Evolutionary conservation across 2,113 vertebrate species (phyloP).

Genomic region (Falcunculus frontatus): DNA sequence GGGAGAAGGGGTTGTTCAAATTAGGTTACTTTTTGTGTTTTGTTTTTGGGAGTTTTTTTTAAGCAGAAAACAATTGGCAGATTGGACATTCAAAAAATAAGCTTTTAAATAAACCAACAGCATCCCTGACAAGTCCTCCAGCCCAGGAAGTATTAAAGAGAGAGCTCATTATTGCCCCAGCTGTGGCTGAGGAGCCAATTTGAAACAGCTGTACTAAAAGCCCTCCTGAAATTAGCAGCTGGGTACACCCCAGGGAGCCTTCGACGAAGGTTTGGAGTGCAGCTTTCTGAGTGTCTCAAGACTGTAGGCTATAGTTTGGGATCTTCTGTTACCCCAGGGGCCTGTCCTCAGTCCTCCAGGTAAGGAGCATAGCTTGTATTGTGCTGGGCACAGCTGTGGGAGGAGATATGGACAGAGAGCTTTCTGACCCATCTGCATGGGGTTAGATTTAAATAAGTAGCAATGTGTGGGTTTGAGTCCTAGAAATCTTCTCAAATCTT

Average conservation of each 20-base stretch:
- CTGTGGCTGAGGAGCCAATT: conserved; percentile 1
- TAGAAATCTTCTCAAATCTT: background rate
- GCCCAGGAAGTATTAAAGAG: background rate
- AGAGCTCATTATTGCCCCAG: background rate
- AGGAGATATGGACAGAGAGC: accelerated
- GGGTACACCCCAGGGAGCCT: accelerated
- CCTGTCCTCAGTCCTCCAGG: background rate
- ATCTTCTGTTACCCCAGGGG: accelerated
- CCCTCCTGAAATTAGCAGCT: background rate
- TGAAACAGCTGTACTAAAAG: conserved; percentile 9
- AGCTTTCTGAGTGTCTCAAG: accelerated
- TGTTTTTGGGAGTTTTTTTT: background rate
- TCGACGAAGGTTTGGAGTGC: accelerated
- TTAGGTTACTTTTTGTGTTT: background rate
- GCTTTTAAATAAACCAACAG: background rate
- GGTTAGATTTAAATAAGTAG: background rate
- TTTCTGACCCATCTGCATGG: accelerated
- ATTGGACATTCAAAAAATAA: background rate
- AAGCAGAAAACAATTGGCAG: background rate
- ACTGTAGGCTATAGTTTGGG: background rate
- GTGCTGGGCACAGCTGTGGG: background rate
- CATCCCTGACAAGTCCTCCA: background rate
- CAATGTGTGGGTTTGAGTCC: background rate
- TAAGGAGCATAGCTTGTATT: accelerated
- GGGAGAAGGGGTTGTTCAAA: background rate